These are phyloP conservation scores for Brassicogethes aeneus DNA, from an alignment of 2,888 invertebrate genomes.

Conservation along the genomic window DNA sequence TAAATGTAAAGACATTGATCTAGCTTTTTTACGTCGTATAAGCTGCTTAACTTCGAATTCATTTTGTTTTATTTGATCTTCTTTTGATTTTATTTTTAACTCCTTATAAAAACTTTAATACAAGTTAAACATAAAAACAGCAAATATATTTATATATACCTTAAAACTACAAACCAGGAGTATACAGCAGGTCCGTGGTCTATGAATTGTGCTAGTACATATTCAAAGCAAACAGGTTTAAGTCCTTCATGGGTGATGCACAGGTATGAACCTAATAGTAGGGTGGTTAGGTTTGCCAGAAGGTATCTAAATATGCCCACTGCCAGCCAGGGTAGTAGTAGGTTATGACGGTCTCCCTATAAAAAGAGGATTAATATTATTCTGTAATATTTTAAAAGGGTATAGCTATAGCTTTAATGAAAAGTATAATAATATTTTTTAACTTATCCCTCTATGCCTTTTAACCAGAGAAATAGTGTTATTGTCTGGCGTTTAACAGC, in stretches of 20 bases:
- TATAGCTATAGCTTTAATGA: too few species aligned
- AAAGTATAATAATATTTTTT: too few species aligned
- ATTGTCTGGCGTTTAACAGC: too few species aligned
- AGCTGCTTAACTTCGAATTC: neutral
- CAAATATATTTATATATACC: slow-evolving; percentile 28
- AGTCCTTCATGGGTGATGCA: slow-evolving; percentile 44
- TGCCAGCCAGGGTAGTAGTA: slow-evolving; percentile 47
- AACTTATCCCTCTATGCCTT: too few species aligned
- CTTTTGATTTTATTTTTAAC: neutral
- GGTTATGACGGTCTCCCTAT: slow-evolving; percentile 45
- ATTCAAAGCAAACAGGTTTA: slow-evolving; percentile 43
- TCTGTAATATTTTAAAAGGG: too few species aligned
- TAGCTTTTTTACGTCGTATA: neutral
- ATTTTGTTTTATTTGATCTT: neutral
- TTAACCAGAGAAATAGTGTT: too few species aligned
- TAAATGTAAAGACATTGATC: neutral
- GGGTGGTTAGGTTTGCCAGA: slow-evolving; percentile 17
- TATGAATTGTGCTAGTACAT: slow-evolving; percentile 41
- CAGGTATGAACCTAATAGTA: slow-evolving; percentile 43
- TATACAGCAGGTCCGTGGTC: slow-evolving; percentile 45
- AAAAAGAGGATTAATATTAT: too few species aligned
- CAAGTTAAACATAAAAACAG: neutral
- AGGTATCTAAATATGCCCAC: slow-evolving; percentile 28
- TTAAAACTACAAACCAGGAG: slow-evolving; percentile 45
- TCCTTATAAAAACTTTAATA: slow-evolving; percentile 1